Percentiles rank a stretch among this genome's conserved stretches.
These are phyloP conservation scores for Melikaiella ostensackeni DNA, from an alignment of 2,888 invertebrate species.

Conservation along the genomic window DNA sequence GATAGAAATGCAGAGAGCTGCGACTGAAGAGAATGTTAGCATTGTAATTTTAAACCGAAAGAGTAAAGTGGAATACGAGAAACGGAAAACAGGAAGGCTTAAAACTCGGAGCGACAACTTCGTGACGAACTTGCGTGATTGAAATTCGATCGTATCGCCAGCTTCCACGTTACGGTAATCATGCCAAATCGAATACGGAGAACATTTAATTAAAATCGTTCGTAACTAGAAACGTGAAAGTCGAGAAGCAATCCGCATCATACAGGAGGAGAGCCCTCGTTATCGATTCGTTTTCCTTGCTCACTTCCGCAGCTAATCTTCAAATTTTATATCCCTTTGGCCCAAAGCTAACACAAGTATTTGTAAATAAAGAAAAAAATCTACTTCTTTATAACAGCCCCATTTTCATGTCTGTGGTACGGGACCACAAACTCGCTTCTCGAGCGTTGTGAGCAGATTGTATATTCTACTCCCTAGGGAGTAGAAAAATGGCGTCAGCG, in stretches of 20 bases:
- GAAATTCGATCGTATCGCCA: slow-evolving; percentile 52
- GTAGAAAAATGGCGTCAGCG: too few species aligned
- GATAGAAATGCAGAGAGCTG: background rate
- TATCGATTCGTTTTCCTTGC: slow-evolving; percentile 38
- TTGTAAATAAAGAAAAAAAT: too few species aligned
- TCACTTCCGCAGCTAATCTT: background rate
- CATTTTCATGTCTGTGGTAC: too few species aligned
- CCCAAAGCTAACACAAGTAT: background rate
- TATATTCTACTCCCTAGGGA: too few species aligned
- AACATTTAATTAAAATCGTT: slow-evolving; percentile 52
- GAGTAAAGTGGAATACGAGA: slow-evolving; percentile 42
- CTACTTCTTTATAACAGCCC: too few species aligned
- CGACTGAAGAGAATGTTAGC: background rate
- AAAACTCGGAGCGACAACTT: slow-evolving; percentile 41
- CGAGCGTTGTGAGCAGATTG: too few species aligned
- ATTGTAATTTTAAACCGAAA: slow-evolving; percentile 12
- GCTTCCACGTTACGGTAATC: slow-evolving; percentile 45
- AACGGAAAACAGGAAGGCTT: slow-evolving; percentile 39
- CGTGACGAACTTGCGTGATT: slow-evolving; percentile 44
- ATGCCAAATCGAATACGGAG: slow-evolving; percentile 45
- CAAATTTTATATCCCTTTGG: background rate
- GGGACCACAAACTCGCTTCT: too few species aligned
- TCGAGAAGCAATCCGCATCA: slow-evolving; percentile 44
- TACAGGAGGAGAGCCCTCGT: slow-evolving; percentile 27
- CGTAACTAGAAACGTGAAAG: slow-evolving; percentile 48